Evolutionary conservation across 2,113 vertebrate species (phyloP).

Genomic region (Alligator sinensis): DNA sequence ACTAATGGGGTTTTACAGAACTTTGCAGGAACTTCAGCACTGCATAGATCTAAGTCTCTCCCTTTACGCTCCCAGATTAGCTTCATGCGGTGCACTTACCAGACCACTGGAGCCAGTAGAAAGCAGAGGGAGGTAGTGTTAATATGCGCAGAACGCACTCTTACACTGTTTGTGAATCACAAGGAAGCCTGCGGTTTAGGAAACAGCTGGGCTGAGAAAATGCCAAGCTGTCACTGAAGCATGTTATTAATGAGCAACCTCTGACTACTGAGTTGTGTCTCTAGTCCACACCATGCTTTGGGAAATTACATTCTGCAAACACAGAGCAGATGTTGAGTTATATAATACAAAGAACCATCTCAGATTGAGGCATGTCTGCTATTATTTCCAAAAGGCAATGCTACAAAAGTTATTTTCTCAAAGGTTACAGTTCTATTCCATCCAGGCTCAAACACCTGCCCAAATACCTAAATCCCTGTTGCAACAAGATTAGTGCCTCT

Average conservation of each 20-base stretch:
- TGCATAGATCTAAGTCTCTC: not conserved
- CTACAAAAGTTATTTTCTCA: not conserved
- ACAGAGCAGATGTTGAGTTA: not conserved
- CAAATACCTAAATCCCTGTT: not conserved
- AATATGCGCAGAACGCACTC: not conserved
- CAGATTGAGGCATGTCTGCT: not conserved
- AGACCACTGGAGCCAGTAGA: not conserved
- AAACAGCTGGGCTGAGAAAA: not conserved
- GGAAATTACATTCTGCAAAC: slow-evolving; percentile 7
- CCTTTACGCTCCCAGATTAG: not conserved
- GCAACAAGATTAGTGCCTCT: not conserved
- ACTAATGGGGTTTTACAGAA: slow-evolving; percentile 2
- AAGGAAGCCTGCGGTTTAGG: slow-evolving; percentile 21
- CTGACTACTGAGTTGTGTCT: not conserved
- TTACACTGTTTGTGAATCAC: not conserved
- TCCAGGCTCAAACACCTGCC: not conserved
- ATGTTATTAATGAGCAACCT: slow-evolving; percentile 17
- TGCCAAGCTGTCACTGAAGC: slow-evolving; percentile 6
- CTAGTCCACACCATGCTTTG: slow-evolving; percentile 27
- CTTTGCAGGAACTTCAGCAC: not conserved
- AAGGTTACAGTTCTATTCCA: not conserved
- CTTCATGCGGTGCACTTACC: not conserved
- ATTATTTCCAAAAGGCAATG: not conserved
- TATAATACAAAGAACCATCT: not conserved
- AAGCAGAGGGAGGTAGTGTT: not conserved